A percentile compares a stretch with the other conserved stretches of the same genome.
Evolutionary conservation across 92 coral and sea anemone species (phyloP).

Genomic region (Epizoanthus ramosus): DNA sequence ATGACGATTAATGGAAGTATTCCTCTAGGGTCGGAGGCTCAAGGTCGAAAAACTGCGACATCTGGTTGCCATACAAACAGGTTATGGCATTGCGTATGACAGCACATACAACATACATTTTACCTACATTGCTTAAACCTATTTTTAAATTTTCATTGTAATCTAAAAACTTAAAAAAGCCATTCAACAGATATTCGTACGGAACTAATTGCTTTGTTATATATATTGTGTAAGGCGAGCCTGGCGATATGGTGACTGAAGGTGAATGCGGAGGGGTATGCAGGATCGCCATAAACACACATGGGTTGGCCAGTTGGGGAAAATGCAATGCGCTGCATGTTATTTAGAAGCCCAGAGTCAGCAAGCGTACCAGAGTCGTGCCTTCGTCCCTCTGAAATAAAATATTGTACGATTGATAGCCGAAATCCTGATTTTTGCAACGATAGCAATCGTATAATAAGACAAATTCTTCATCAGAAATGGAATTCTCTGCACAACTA

Average conservation of each 20-base stretch:
- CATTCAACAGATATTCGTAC: conserved; percentile 26
- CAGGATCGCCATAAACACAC: too few relatives aligned
- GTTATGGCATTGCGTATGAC: conserved; percentile 27
- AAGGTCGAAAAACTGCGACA: conserved; percentile 24
- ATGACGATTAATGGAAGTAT: conserved; percentile 18
- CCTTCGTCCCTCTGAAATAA: conserved; percentile 17
- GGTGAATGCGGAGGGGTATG: conserved; percentile 21
- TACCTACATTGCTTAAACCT: too few relatives aligned
- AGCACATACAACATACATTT: too few relatives aligned
- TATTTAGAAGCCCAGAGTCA: conserved; percentile 18
- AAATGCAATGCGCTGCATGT: conserved; percentile 7
- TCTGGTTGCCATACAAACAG: conserved; percentile 32
- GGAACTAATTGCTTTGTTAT: conserved; percentile 27
- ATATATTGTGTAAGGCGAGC: conserved; percentile 26
- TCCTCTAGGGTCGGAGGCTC: conserved; percentile 35
- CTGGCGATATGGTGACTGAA: conserved; percentile 29
- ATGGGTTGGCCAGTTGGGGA: conserved; percentile 20
- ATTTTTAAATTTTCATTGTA: too few relatives aligned
- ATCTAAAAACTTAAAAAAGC: conserved; percentile 28
- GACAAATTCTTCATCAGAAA: too few relatives aligned
- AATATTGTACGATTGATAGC: not conserved
- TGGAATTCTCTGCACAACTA: too few relatives aligned
- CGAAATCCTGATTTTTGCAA: conserved; percentile 4
- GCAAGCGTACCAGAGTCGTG: conserved; percentile 25
- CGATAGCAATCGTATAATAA: conserved; percentile 6